Evolutionary conservation across 2,888 invertebrate species (phyloP), one percentile per base, ranked within the genome.

Genomic region (Calameuta pallipes): DNA sequence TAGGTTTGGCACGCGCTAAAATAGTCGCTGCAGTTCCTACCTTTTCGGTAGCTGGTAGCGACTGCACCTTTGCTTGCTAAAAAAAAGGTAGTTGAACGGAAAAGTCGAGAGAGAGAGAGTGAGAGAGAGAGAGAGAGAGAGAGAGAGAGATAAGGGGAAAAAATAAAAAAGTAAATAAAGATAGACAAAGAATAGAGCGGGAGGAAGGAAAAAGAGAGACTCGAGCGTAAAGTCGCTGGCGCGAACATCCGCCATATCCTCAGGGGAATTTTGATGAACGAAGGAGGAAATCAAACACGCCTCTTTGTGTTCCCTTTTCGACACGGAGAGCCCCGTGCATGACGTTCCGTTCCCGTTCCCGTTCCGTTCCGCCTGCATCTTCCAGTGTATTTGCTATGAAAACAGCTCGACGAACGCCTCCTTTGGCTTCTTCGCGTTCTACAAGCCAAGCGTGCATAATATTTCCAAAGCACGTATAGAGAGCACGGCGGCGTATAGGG

Each of bases 381-480:
- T 81, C 82, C 80, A 82, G 79, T 80, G 81, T 85, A 83, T 85
- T 85, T 85, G 80, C 85, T 85, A 80, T 83, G 85, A 85, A 85
- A 85, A 85, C 84, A 85, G 76, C 79, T 78, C 78, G 71, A 69
- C 80, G 56, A 77, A 79, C 71, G 79, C 79, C 78, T 76, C 76
- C 75, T 78, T 76, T n/a, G 37, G 37, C 30, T 30, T 36, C 37
- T 74, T 36, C 74, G 36, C 23, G 56, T 56, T 56, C 23, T 56
- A 56, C 56, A 9, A 56, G 56, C 56, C 23, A 23, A 74, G 78
- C 69, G n/a, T 78, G 77, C 41, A 85, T 78, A 85, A 82, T 82
- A 85, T 84, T 85, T 83, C 81, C 41, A 79, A 69, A 74, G 79
- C 79, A 79, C 75, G 80, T 80, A 56, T 15, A 56, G 23, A 56